phyloP scores from a whole-genome alignment of 2,113 vertebrate species.

The Antechinus flavipes region DNA sequence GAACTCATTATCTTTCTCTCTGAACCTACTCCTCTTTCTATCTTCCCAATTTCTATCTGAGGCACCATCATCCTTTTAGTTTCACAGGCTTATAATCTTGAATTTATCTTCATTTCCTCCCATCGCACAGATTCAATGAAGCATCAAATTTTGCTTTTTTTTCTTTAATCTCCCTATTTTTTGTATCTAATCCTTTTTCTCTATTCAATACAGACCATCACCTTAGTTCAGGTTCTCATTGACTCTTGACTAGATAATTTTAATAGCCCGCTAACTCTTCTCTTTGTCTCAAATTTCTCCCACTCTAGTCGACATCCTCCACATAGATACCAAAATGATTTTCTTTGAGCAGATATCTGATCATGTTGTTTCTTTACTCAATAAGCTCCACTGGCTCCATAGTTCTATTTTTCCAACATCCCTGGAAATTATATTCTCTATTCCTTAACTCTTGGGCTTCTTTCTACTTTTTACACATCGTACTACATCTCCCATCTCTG shows the following conservation, averaged over 20 bases:
- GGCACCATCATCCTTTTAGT: not conserved
- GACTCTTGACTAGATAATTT: not conserved
- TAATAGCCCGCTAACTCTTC: not conserved
- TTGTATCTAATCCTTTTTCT: not conserved
- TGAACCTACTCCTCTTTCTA: not conserved
- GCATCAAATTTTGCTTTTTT: not conserved
- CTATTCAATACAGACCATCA: not conserved
- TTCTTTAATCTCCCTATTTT: not conserved
- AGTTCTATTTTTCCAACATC: not conserved
- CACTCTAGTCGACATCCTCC: not conserved
- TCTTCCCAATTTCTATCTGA: not conserved
- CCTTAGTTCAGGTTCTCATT: not conserved
- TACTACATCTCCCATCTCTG: not conserved
- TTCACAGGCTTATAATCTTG: not conserved
- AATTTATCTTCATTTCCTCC: not conserved
- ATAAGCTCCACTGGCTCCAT: too few relatives aligned
- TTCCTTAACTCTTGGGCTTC: not conserved
- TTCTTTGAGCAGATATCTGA: not conserved
- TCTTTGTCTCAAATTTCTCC: not conserved
- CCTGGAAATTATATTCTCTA: not conserved
- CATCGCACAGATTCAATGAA: not conserved
- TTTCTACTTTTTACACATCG: not conserved
- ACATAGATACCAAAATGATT: not conserved
- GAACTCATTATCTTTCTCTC: not conserved
- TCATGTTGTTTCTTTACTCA: not conserved